A percentile compares a stretch with the other conserved stretches of the same genome.
Conservation (phyloP, 2,888 invertebrate genomes). For the Azorinus chamasolen region DNA sequence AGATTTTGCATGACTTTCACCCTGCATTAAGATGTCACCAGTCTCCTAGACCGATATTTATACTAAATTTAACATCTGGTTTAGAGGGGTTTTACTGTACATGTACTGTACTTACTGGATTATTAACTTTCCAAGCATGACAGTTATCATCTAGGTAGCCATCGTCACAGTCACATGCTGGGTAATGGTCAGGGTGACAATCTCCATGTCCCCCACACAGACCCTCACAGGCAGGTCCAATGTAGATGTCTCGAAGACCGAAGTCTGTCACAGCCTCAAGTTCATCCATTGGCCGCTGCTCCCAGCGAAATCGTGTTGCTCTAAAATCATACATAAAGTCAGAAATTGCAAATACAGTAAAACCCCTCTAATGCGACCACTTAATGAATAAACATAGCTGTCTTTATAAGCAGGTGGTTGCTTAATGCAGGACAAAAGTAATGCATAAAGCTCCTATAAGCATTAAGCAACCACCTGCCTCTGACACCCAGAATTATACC, state of each 20-base stretch:
- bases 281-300: constrained; percentile 72
- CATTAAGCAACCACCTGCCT: too few species aligned
- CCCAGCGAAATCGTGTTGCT: constrained; percentile 85
- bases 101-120: constrained; percentile 63
- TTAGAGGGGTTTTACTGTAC: too few species aligned
- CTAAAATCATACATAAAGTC: constrained; percentile 72
- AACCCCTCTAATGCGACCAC: too few species aligned
- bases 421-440: too few species aligned
- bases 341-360: not conserved
- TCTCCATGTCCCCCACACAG: constrained; percentile 86
- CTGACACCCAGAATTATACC: too few species aligned
- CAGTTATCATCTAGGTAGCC: constrained; percentile 79
- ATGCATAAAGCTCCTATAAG: too few species aligned
- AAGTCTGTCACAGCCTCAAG: constrained; percentile 72
- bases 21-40: too few species aligned
- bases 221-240: constrained; percentile 84
- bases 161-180: constrained; percentile 79
- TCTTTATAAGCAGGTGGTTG: too few species aligned
- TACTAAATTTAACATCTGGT: too few species aligned
- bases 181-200: constrained; percentile 74
- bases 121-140: constrained; percentile 47
- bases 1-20: too few species aligned
- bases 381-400: too few species aligned
- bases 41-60: too few species aligned
- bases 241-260: constrained; percentile 86